Base-by-base conservation (phyloP, 2,113 vertebrate genomes). In the Carassius carassius region DNA sequence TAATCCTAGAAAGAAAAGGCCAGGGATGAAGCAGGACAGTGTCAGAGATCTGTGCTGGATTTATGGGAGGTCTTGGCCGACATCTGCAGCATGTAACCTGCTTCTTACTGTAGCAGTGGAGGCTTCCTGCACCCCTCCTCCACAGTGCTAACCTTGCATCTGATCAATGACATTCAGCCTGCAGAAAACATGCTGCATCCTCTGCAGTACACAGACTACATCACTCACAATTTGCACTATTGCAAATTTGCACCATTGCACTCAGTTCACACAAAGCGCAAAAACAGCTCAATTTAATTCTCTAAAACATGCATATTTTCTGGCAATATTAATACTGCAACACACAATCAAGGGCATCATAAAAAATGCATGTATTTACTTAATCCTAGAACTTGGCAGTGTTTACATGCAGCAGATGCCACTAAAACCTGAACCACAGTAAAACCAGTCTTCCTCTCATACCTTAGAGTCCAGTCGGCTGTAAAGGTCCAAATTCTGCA, bases 381-480 rank as follows among this genome's bases (percentile, higher is more conserved):
- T 6, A 62, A 78, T 60, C 19, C 17, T 56, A n/a, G 7, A 62
- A 62, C 11, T n/a, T 77, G 16, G n/a, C 4, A 5, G 13, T 23
- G 21, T 49, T 23, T 23, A 5, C 5, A 23, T 16, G 54, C 32
- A 62, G 32, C 12, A 17, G 41, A 47, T 73, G 70, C 23, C 23
- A 12, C 16, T 54, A 21, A 73, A 73, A 44, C 35, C 67, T 69
- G 37, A 21, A 78, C 47, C 14, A 32, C n/a, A 77, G 72, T 2
- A 17, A 41, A 47, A 9, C 70, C 62, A 49, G 21, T n/a, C 25
- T 54, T 12, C 63, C 9, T 29, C 51, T 91, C 94, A 86, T 96
- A 97, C 96, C 96, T 97, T 95, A 91, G 94, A 93, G 91, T 92
- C 94, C 92, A 96, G 90, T 90, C 92, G 91, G 80, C 93, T 92